Evolutionary conservation across 2,113 vertebrate species (phyloP).

Genomic region (Sceloporus undulatus): DNA sequence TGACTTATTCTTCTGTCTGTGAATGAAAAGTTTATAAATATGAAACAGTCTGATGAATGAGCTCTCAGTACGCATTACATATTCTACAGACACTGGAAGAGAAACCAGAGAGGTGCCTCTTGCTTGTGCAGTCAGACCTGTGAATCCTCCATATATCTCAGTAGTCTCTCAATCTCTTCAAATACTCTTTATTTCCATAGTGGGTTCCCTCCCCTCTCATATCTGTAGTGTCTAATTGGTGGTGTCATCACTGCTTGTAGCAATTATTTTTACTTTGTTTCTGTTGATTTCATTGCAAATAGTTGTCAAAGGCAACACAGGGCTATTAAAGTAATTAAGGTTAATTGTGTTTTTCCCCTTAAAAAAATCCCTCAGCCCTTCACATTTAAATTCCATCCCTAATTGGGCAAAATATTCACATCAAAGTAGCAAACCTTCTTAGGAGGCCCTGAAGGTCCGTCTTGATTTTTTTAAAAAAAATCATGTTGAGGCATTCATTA

Average conservation of each 20-base stretch:
- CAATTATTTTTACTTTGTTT: slow-evolving; percentile 68
- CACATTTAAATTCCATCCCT: slow-evolving; percentile 38
- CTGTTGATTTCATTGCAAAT: slow-evolving; percentile 66
- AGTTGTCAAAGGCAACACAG: slow-evolving; percentile 61
- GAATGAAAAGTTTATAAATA: slow-evolving; percentile 32
- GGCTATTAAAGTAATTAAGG: slow-evolving; percentile 48
- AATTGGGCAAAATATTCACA: slow-evolving; percentile 21
- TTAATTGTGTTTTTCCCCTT: slow-evolving; percentile 58
- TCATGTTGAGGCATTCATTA: neutral
- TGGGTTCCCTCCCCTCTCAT: neutral
- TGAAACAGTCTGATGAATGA: neutral
- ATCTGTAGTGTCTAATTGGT: slow-evolving; percentile 56
- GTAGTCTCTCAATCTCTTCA: slow-evolving; percentile 35
- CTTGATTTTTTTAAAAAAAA: slow-evolving; percentile 39
- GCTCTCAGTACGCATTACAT: neutral
- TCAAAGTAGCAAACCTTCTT: slow-evolving; percentile 44
- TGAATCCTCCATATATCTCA: slow-evolving; percentile 11
- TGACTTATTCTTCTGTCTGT: neutral
- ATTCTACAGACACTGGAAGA: slow-evolving; percentile 30
- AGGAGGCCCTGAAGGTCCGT: slow-evolving; percentile 16
- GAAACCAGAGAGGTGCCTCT: slow-evolving; percentile 34
- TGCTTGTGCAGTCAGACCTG: neutral
- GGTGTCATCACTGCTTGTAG: slow-evolving; percentile 57
- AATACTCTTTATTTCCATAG: slow-evolving; percentile 42
- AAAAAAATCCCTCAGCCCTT: slow-evolving; percentile 26